Base-by-base conservation (phyloP, 2,113 vertebrate species). In the Pterophyllum scalare region DNA sequence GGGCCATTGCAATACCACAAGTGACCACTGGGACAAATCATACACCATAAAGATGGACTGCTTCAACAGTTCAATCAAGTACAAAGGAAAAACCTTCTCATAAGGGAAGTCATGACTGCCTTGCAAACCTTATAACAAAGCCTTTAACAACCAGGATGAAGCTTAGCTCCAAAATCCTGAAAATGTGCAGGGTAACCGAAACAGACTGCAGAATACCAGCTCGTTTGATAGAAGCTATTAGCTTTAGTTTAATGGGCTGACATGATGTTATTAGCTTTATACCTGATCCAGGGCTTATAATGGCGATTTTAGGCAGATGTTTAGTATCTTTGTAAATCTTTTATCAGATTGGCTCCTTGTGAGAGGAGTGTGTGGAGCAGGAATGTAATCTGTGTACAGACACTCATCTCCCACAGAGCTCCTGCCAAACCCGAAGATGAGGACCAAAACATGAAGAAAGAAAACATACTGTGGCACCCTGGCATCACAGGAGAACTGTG, bases 311-410 rank as follows among this genome's bases (percentile, higher is more conserved):
- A 52, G 31, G 28, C 10, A 72, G 3, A 72, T 72, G 49, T 17
- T 72, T 70, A 70, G 65, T 28, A 31, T 52, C 65, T 70, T 70
- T 70, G 24, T 28, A 49, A 70, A 70, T 70, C 9, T 49, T 70
- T 70, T 49, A 49, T 70, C 40, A 70, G 65, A 70, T 49, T 24
- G 65, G 65, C 43, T 28, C 17, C 43, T 52, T 52, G 15, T 52
- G 26, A 52, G 46, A 72, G 43, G 65, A 72, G 26, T 31, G 65
- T 52, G 43, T 28, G 26, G 43, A 72, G 65, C 26, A 52, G 65
- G 65, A 72, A 72, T 72, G 65, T 31, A 17, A 72, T 52, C 43
- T 72, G 24, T 52, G 9, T 70, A 49, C 19, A 70, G 20, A 57
- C 20, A 3, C 56, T 72, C 65, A 72, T 72, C 65, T 52, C 43